Evolutionary conservation across 2,797 vertebrate genomes (phyloP), one percentile per base, ranked within the genome.

Genomic region (Coluber constrictor): DNA sequence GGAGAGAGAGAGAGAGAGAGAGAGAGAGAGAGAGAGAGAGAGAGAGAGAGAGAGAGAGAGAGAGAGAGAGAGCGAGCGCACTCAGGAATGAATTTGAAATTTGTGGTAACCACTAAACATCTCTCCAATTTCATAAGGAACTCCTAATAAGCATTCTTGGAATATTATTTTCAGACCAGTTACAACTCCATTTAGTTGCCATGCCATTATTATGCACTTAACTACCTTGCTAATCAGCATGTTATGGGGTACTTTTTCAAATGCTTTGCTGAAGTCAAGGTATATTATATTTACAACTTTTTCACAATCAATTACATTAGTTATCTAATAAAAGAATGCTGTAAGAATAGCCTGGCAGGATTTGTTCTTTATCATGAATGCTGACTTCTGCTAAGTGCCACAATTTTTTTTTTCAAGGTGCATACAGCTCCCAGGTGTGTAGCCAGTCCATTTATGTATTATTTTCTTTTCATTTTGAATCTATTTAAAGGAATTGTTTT

Each of bases 11-110:
- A 43, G 70, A 37, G 32, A 1, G 7, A 37, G 37, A 37, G 20
- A 5, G 37, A 32, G 1, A 1, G 18, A 4, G 16, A 3, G 8
- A 37, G 3, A 3, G n/a, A 6, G n/a, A 2, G 5, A 7, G 13
- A 1, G 63, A 20, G 32, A 9, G 16, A 16, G 13, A 16, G 2
- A 1, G n/a, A 32, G 66, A 0, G 15, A 18, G n/a, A 0, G 29
- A 9, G 32, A 3, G 32, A 70, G 12, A 1, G 15, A 74, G 16
- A 9, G 18, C 20, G 70, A 37, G 32, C 0, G 7, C 12, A n/a
- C 3, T 25, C 4, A 25, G 20, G 20, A 83, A 83, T 83, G 18
- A 83, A 83, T 43, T 23, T 25, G 74, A 23, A 83, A 83, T 83
- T 47, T 83, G 74, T 83, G 37, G 37, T 47, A 83, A 47, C 9